Evolutionary conservation across 2,888 invertebrate genomes (phyloP), one percentile per base, ranked within the genome.

Genomic region (Mantis religiosa): DNA sequence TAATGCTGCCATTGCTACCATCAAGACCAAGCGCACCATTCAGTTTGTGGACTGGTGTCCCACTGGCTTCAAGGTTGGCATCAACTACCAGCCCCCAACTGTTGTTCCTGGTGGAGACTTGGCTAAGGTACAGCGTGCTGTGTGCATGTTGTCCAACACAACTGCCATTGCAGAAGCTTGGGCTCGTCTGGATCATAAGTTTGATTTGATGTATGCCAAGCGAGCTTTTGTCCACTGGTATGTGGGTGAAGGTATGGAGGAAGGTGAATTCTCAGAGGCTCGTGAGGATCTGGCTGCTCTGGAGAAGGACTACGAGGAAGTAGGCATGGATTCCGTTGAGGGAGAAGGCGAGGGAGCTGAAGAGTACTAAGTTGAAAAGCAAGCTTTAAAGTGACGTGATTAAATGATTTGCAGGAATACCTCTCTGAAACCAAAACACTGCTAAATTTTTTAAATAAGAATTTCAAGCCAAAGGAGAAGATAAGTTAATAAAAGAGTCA

Each of bases 121-220:
- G 93, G 98, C 98, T 91, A 98, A 98, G 95, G 98, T 98, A 71
- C 98, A 98, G 93, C 97, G 99, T 92, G 98, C 98, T 91, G 98
- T 99, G 34, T 99, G 99, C 96, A 99, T 99, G 98, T 95, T 99
- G 95, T 98, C 98, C 93, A 99, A 99, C 95, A 99, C 98, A 91
- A 99, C 98, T 14, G 98, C 99, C 91, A 98, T 99, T 93, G 98
- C 98, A 28, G 98, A 99, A 93, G 98, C 99, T 83, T 99, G 98
- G 98, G 98, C 98, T 30, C 96, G 98, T 92, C 95, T 99, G 90
- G 98, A 99, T 94, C 98, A 98, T 94, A 98, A 98, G 94, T 98
- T 98, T 94, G 98, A 98, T 93, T 95, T 98, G 90, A 98, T 98
- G 98, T 99, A 98, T 94, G 98, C 98, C 93, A 98, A 98, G 95